phyloP scores from a whole-genome alignment of 2,888 invertebrate species.

The Pherbina coryleti region DNA sequence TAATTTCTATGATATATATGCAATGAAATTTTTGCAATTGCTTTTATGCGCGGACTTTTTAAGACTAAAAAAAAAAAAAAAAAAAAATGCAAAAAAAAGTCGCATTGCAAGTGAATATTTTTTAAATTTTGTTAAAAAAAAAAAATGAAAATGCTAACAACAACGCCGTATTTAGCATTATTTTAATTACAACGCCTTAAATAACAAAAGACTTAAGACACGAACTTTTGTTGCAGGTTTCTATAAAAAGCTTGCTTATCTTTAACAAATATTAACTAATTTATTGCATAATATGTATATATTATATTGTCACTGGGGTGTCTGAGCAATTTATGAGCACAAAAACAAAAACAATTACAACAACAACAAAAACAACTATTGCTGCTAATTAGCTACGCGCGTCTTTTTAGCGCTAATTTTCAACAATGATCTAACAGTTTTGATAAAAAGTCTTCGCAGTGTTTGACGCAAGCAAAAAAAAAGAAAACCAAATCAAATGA shows the following conservation, averaged over 20 bases:
- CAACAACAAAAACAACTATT: constrained; percentile 1
- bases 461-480: background rate
- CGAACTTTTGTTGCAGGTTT: constrained; percentile 14
- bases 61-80: background rate
- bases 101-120: background rate
- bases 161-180: background rate
- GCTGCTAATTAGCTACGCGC: constrained; percentile 18
- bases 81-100: background rate
- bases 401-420: constrained; percentile 3
- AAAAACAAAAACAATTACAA: background rate
- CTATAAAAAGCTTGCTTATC: background rate
- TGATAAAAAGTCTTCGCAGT: background rate
- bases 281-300: background rate
- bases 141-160: background rate
- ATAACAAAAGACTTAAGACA: constrained; percentile 35
- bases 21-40: constrained; percentile 25
- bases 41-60: background rate
- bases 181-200: background rate
- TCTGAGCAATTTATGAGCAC: background rate
- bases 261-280: background rate
- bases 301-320: too few relatives aligned
- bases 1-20: constrained; percentile 25
- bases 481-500: background rate
- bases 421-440: background rate
- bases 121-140: background rate